A percentile compares a stretch with the other conserved stretches of the same genome.
Conservation (phyloP, 2,113 vertebrate species). For the Lates calcarifer region DNA sequence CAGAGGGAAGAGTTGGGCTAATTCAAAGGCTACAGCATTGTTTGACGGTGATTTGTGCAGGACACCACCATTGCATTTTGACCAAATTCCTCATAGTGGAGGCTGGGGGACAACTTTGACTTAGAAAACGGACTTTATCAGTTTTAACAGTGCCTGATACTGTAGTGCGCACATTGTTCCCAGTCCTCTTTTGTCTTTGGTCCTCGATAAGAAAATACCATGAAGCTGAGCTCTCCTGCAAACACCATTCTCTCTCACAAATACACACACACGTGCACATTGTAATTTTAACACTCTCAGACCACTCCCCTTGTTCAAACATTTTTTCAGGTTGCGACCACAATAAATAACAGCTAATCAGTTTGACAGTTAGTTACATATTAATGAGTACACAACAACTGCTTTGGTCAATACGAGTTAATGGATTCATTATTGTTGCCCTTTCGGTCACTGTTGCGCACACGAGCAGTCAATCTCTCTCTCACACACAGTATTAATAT, state of each 20-base stretch:
- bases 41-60: neutral
- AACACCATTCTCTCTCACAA: neutral
- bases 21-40: neutral
- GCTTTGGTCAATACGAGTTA: neutral
- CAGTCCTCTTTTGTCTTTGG: neutral
- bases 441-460: constrained; percentile 1
- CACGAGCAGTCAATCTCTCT: neutral
- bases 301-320: neutral
- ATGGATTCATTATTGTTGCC: constrained; percentile 7
- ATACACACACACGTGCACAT: neutral
- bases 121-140: neutral
- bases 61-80: neutral
- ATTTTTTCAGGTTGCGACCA: neutral
- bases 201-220: constrained; percentile 3
- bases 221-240: constrained; percentile 9
- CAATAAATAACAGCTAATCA: neutral
- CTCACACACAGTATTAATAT: neutral
- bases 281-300: neutral
- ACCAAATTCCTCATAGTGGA: neutral
- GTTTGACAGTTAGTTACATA: neutral
- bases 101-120: neutral
- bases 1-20: neutral
- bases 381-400: neutral
- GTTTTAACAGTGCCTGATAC: neutral
- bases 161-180: neutral